Conservation (phyloP, 2,888 invertebrate genomes). For the Melanostoma scalare region DNA sequence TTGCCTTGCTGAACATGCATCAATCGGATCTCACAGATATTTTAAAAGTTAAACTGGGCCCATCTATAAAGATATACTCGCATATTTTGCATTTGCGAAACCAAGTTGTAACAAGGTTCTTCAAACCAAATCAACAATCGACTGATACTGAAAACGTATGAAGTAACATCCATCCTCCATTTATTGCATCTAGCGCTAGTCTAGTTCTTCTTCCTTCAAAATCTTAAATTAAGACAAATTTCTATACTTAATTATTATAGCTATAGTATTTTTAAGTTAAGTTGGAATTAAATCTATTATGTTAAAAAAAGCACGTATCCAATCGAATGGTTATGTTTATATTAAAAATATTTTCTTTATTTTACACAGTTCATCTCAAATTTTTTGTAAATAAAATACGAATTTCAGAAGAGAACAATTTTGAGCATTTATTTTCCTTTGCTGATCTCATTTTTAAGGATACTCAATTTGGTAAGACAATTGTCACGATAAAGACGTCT, state of each 20-base stretch:
- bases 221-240: constrained; percentile 31
- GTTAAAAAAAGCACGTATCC: constrained; percentile 50
- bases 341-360: constrained; percentile 29
- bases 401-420: constrained; percentile 28
- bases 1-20: constrained; percentile 90
- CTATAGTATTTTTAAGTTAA: constrained; percentile 23
- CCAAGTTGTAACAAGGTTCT: constrained; percentile 78
- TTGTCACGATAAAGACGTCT: constrained; percentile 92
- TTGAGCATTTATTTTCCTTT: constrained; percentile 51
- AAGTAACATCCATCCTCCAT: constrained; percentile 10
- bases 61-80: constrained; percentile 91
- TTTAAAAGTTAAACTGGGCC: constrained; percentile 91
- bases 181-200: constrained; percentile 2
- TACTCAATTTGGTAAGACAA: constrained; percentile 90
- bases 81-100: constrained; percentile 80
- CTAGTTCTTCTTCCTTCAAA: constrained; percentile 27
- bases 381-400: constrained; percentile 60
- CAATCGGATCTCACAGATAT: constrained; percentile 91
- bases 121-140: constrained; percentile 26
- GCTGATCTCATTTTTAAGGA: constrained; percentile 89
- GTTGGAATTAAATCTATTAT: constrained; percentile 46
- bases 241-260: constrained; percentile 33
- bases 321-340: constrained; percentile 53
- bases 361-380: constrained; percentile 37
- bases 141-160: constrained; percentile 53